Conservation (phyloP, 23 tunicate species). For the Clavelina lepadiformis region DNA sequence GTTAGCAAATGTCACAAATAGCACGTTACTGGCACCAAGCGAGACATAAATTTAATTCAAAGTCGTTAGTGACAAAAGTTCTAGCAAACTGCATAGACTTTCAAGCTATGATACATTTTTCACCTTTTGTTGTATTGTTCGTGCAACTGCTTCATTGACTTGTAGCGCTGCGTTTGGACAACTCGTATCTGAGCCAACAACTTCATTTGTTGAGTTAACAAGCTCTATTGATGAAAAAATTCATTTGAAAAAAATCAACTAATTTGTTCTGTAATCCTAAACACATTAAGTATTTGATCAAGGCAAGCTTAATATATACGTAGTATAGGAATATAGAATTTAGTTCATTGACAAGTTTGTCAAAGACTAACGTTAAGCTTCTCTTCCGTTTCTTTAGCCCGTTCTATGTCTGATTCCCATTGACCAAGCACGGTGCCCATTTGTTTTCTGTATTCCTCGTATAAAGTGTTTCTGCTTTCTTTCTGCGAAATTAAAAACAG, state of each 20-base stretch:
- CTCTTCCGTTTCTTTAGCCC: constrained; percentile 74
- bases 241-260: too few species aligned
- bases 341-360: too few species aligned
- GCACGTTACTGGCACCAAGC: too few species aligned
- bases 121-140: constrained; percentile 66
- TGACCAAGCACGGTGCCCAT: constrained; percentile 40
- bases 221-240: constrained; percentile 21
- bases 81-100: too few species aligned
- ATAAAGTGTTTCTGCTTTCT: constrained; percentile 24
- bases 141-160: constrained; percentile 70
- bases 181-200: constrained; percentile 63
- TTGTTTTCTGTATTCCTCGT: constrained; percentile 77
- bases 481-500: constrained; percentile 28
- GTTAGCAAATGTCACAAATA: too few species aligned
- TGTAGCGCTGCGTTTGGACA: constrained; percentile 66
- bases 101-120: too few species aligned
- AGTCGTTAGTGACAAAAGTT: too few species aligned
- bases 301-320: neutral
- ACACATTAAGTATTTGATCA: neutral
- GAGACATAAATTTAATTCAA: too few species aligned
- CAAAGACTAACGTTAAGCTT: constrained; percentile 44
- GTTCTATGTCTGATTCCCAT: constrained; percentile 69
- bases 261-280: too few species aligned
- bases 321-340: neutral
- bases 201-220: constrained; percentile 64